Evolutionary conservation across 1,140 invertebrate genomes (phyloP).

Genomic region (Drosophila seguyi): DNA sequence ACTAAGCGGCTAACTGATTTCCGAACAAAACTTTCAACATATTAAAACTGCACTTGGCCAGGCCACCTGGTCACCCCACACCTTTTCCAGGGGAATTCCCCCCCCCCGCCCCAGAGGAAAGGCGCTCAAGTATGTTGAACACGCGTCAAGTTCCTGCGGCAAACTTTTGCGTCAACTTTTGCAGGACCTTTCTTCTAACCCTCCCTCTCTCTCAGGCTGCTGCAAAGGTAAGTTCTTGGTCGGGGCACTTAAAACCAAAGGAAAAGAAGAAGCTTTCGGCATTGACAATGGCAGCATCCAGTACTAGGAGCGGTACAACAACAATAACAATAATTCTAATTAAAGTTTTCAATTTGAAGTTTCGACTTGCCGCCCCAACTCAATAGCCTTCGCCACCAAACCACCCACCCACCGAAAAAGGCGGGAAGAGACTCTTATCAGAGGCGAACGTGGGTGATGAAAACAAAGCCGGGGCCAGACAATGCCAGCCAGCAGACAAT

Average conservation of each 20-base stretch:
- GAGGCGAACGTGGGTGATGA: slow-evolving; percentile 54
- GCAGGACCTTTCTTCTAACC: slow-evolving; percentile 12
- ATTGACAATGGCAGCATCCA: slow-evolving; percentile 71
- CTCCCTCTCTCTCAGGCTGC: background rate
- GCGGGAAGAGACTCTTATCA: slow-evolving; percentile 63
- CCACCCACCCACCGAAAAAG: slow-evolving; percentile 27
- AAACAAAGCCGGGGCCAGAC: slow-evolving; percentile 68
- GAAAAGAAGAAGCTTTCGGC: slow-evolving; percentile 17
- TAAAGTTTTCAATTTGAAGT: slow-evolving; percentile 84
- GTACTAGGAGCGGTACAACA: slow-evolving; percentile 49
- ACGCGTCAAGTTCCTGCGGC: slow-evolving; percentile 80
- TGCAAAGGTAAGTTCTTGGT: slow-evolving; percentile 56
- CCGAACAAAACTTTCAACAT: slow-evolving; percentile 78
- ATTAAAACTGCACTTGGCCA: slow-evolving; percentile 82
- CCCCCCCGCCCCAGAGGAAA: slow-evolving; percentile 14
- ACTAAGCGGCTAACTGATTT: slow-evolving; percentile 82
- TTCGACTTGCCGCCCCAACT: slow-evolving; percentile 42
- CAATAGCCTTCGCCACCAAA: slow-evolving; percentile 1
- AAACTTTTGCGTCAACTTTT: slow-evolving; percentile 82
- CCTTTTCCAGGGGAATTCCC: background rate
- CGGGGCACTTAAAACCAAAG: slow-evolving; percentile 61
- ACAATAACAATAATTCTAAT: slow-evolving; percentile 80
- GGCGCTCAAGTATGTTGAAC: slow-evolving; percentile 83
- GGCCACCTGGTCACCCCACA: background rate
- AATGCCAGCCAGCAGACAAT: slow-evolving; percentile 72